Evolutionary conservation across 1,140 invertebrate species (phyloP).

Genomic region (Caerostris darwini): DNA sequence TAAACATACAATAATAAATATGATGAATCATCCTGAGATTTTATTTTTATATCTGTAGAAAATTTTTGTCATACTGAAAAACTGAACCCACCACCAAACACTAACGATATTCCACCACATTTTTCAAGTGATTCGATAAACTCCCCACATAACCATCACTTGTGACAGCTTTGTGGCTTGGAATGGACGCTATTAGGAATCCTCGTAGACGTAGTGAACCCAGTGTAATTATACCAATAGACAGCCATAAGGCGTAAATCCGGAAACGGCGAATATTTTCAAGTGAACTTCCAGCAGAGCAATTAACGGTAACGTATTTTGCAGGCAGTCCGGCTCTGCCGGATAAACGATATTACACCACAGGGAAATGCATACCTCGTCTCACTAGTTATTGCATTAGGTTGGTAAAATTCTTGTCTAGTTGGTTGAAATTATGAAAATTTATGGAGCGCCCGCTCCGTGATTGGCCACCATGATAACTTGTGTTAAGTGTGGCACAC

Average conservation of each 20-base stretch:
- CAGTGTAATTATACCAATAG: conserved; percentile 11
- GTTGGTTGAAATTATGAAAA: conserved; percentile 57
- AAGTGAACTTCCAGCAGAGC: conserved; percentile 24
- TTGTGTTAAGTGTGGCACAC: neutral
- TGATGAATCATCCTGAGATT: too few relatives aligned
- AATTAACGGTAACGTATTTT: conserved; percentile 63
- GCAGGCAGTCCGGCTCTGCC: neutral
- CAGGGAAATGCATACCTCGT: conserved; percentile 41
- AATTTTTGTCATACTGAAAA: too few relatives aligned
- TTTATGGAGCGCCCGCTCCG: conserved; percentile 6
- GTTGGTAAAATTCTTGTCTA: conserved; percentile 22
- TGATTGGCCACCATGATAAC: conserved; percentile 7
- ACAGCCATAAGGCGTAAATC: conserved; percentile 31
- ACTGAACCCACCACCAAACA: neutral
- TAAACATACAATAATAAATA: too few relatives aligned
- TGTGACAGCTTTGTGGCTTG: neutral
- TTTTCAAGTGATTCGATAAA: neutral
- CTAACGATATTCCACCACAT: neutral
- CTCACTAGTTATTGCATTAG: conserved; percentile 50
- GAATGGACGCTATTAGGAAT: neutral
- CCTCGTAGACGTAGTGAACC: neutral
- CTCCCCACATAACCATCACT: neutral
- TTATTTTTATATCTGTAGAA: too few relatives aligned
- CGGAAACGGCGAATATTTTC: conserved; percentile 3
- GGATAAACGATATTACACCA: conserved; percentile 36